Evolutionary conservation across 2,113 vertebrate genomes (phyloP).

Genomic region (Crocuta crocuta): DNA sequence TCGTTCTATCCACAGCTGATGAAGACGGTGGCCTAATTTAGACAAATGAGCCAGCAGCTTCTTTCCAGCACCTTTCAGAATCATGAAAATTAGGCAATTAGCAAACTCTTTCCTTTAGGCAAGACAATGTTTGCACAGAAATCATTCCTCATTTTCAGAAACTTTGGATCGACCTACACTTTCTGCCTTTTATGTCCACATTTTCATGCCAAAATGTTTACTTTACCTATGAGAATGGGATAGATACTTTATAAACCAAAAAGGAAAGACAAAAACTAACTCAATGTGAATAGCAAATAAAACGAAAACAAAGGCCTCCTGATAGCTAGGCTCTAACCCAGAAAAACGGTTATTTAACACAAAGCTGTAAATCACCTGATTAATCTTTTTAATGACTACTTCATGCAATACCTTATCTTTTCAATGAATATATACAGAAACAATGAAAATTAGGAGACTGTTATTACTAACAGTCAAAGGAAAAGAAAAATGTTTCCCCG

Average conservation of each 20-base stretch:
- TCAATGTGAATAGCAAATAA: neutral
- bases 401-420: neutral
- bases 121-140: neutral
- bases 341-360: neutral
- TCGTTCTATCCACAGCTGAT: neutral
- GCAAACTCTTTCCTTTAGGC: neutral
- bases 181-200: constrained; percentile 3
- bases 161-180: neutral
- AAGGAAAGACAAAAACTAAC: constrained; percentile 8
- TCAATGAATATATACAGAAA: constrained; percentile 16
- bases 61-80: neutral
- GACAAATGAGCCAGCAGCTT: neutral
- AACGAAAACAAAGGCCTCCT: constrained; percentile 39
- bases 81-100: neutral
- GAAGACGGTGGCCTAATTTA: neutral
- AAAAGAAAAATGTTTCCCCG: neutral
- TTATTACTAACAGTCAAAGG: neutral
- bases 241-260: neutral
- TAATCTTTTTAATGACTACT: neutral
- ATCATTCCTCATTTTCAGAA: constrained; percentile 19
- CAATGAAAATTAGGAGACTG: constrained; percentile 36
- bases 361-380: neutral
- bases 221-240: constrained; percentile 43
- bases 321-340: neutral
- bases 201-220: constrained; percentile 26